Base-by-base conservation (phyloP, 2,888 invertebrate species). In the Xylophagus ater region DNA sequence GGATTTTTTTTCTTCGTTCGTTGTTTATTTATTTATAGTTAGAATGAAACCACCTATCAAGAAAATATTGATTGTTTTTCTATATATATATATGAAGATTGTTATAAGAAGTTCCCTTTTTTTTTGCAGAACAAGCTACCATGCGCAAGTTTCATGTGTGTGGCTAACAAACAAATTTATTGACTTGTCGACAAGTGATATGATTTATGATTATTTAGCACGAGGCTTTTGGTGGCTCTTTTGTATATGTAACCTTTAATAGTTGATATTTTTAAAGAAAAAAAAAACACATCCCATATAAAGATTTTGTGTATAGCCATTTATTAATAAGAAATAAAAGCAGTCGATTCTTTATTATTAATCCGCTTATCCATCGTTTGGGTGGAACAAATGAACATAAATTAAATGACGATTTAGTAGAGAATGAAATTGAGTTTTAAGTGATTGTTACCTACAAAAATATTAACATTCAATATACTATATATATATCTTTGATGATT, bases 181-280 rank as follows among this genome's bases (percentile, higher is more conserved):
- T 51, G 53, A 53, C 53, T 55, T 53, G 53, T 51, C 49, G 54
- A 54, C 56, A 58, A 58, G 55, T 58, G 56, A 56, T 54, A 55
- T 60, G 59, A 60, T 60, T 60, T 59, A 60, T 60, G 57, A 53
- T 53, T 54, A 54, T 51, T 54, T 55, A 52, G 53, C 59, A 60
- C 58, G 60, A 59, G 53, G 50, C 44, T 43, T 12, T 10, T 18
- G 15, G 21, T 13, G 20, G 7, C 23, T 33, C n/a, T 33, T 7
- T 20, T 28, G 13, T 20, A 20, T 10, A 10, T 10, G 18, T 17
- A 24, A 12, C 37, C 37, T 37, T 18, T 18, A 18, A 21, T n/a
- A 14, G 14, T 28, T 24, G 9, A 14, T 23, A n/a, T 31, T 19
- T 20, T 21, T 23, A 23, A 37, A 37, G 29, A 37, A 12, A 26